Conservation (phyloP, 2,888 invertebrate species). For the Lamellibrachia columna region DNA sequence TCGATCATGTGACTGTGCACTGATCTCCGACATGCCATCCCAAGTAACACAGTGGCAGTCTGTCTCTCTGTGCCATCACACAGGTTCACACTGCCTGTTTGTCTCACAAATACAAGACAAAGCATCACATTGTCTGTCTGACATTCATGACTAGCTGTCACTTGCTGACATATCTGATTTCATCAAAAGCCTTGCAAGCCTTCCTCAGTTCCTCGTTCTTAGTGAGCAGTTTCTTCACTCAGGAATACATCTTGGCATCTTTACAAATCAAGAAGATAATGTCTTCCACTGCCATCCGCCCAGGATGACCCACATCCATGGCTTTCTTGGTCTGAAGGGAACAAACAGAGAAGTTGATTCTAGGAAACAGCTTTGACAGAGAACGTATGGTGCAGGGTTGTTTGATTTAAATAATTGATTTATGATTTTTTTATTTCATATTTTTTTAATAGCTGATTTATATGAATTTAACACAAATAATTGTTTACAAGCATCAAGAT, state of each 20-base stretch:
- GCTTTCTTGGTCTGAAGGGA: slow-evolving; percentile 77
- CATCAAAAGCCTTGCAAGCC: slow-evolving; percentile 99
- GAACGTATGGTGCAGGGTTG: too few relatives aligned
- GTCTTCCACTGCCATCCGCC: slow-evolving; percentile 97
- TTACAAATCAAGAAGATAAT: slow-evolving; percentile 95
- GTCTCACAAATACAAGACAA: background rate
- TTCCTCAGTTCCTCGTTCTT: slow-evolving; percentile 99
- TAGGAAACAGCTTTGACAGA: too few relatives aligned
- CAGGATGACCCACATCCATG: slow-evolving; percentile 96
- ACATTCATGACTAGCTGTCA: background rate
- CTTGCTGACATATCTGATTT: slow-evolving; percentile 38
- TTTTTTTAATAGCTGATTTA: too few relatives aligned
- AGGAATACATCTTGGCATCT: slow-evolving; percentile 94
- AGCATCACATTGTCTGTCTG: background rate
- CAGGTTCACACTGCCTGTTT: background rate
- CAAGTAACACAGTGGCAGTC: too few relatives aligned
- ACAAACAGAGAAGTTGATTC: background rate
- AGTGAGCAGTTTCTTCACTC: slow-evolving; percentile 94
- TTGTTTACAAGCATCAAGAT: too few relatives aligned
- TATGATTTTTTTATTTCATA: too few relatives aligned
- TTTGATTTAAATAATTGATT: too few relatives aligned
- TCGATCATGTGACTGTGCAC: background rate
- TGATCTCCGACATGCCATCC: too few relatives aligned
- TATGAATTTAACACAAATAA: too few relatives aligned
- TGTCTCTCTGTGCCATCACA: too few relatives aligned